phyloP scores from a whole-genome alignment of 2,113 vertebrate species.

The Crotalus tigris region DNA sequence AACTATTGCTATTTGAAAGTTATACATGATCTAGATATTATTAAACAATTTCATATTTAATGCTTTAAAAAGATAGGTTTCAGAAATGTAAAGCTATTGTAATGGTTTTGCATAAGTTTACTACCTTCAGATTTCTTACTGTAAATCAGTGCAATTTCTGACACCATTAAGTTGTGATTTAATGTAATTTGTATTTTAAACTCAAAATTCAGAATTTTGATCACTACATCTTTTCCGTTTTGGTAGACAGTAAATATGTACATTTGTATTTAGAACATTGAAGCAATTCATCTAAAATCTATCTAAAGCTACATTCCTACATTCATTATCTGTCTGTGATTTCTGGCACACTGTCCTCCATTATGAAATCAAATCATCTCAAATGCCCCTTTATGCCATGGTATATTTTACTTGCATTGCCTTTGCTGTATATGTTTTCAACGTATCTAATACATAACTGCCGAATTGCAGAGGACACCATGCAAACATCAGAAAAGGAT shows the following conservation, averaged over 20 bases:
- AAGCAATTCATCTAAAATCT: neutral
- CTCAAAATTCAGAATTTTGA: neutral
- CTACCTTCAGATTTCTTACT: too few species aligned
- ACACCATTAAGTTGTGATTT: too few species aligned
- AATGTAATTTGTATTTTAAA: neutral
- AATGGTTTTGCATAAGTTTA: too few species aligned
- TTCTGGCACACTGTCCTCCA: neutral
- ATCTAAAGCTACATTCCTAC: neutral
- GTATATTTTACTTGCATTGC: neutral
- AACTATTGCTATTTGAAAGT: neutral
- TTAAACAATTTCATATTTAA: neutral
- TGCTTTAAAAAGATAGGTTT: neutral
- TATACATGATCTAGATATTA: neutral
- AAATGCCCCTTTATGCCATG: neutral
- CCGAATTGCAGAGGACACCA: neutral
- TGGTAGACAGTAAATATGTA: neutral
- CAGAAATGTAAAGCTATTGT: neutral
- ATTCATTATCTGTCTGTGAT: neutral
- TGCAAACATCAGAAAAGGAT: neutral
- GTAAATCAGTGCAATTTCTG: too few species aligned
- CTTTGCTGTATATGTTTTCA: neutral
- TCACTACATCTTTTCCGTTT: neutral
- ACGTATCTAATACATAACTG: neutral
- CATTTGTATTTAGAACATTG: neutral
- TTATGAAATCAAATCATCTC: neutral